Evolutionary conservation across 1,140 invertebrate species (phyloP), one percentile per base, ranked within the genome.

Genomic region (Halotydeus destructor): DNA sequence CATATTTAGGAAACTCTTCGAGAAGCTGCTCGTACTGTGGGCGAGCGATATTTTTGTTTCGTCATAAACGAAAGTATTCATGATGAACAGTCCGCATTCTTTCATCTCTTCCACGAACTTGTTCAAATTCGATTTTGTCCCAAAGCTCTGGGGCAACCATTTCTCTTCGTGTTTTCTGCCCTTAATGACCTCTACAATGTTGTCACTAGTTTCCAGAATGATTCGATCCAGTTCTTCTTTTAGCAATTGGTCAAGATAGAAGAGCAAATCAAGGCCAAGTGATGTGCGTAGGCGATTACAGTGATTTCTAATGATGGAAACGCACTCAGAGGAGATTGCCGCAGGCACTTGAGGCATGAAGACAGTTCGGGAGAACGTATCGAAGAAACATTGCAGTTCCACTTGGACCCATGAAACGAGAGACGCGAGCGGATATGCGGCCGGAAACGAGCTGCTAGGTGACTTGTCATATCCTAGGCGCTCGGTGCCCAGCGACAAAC

Each of bases 301-400:
- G 37, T 83, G 75, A 50, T 68, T 66, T 47, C 78, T 66, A 25
- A 84, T 70, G 50, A 72, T 69, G 32, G 72, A 65, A 31, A 94
- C 76, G 64, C 85, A 88, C 56, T 89, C 81, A 11, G 84, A 74
- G 35, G 93, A 68, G 3, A 74, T 74, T 35, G 76, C 74, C 42
- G 91, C 56, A 4, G 75, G 71, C 40, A 80, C 75, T 62, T 91
- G 82, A 12, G 84, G 80, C 49, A 78, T 78, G 57, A 98, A 89
- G 16, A 94, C 76, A 60, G 94, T 85, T 71, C 86, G 52, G 71
- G 74, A 57, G 76, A 76, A 71, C 71, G 78, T 60, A 65, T 74
- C 57, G 67, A 83, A 55, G 79, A 76, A 62, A 71, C 69, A 54
- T 56, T 74, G 75, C 33, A 96, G 61, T 63, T 97, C 85, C 47